These are phyloP conservation scores for Melieria crassipennis DNA, from an alignment of 2,888 invertebrate species.

Conservation along the genomic window DNA sequence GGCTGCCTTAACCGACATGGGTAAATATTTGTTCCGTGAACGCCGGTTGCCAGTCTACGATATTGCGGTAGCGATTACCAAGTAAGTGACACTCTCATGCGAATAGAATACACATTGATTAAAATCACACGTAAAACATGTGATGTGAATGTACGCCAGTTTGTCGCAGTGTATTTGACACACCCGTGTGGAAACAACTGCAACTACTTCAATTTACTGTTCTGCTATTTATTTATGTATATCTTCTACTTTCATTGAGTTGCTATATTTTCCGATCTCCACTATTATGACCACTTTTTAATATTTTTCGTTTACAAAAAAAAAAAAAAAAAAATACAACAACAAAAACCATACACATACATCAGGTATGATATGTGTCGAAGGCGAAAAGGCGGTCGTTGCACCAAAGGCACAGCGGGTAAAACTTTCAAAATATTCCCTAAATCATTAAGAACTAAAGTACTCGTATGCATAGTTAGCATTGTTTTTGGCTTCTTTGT, in stretches of 20 bases:
- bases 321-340: constrained; percentile 30
- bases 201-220: too few relatives aligned
- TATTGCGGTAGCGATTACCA: constrained; percentile 94
- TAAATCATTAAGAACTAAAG: constrained; percentile 19
- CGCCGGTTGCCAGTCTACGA: constrained; percentile 93
- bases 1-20: constrained; percentile 94
- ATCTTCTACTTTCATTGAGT: constrained; percentile 27
- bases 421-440: constrained; percentile 67
- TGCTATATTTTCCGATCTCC: constrained; percentile 16
- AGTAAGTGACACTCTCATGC: constrained; percentile 73
- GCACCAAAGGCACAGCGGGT: constrained; percentile 98
- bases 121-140: too few relatives aligned
- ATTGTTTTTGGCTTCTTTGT: constrained; percentile 12
- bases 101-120: not conserved
- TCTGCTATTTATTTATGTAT: constrained; percentile 8
- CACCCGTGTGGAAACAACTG: too few relatives aligned
- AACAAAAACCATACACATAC: constrained; percentile 41
- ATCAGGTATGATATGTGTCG: constrained; percentile 98
- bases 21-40: constrained; percentile 95
- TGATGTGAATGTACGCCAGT: too few relatives aligned
- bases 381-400: constrained; percentile 94
- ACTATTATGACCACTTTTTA: constrained; percentile 22
- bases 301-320: constrained; percentile 22
- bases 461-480: not conserved
- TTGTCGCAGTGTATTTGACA: too few relatives aligned